A percentile compares a stretch with the other conserved stretches of the same genome.
Evolutionary conservation across 2,113 vertebrate species (phyloP).

Genomic region (Dicentrarchus labrax): DNA sequence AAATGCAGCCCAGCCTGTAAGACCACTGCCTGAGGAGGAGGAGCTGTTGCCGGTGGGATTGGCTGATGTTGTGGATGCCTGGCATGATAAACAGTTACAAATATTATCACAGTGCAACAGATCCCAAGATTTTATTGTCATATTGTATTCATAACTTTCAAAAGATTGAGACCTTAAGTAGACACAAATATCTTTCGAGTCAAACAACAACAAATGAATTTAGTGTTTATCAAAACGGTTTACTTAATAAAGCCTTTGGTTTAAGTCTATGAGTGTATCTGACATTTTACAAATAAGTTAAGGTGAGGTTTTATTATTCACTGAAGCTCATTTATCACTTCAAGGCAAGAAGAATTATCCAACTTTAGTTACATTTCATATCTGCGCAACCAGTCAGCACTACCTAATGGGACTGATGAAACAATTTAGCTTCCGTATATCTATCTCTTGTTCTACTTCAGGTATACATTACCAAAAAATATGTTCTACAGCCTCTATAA

Average conservation of each 20-base stretch:
- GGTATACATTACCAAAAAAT: neutral
- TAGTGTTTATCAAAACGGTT: neutral
- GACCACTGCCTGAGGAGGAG: slow-evolving; percentile 90
- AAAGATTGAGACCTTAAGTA: neutral
- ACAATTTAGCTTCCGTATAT: neutral
- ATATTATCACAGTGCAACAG: neutral
- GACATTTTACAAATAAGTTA: neutral
- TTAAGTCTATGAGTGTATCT: neutral
- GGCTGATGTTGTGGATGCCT: slow-evolving; percentile 89
- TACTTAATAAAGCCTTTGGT: neutral
- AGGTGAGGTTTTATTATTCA: neutral
- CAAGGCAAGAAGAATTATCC: neutral
- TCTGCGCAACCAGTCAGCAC: neutral
- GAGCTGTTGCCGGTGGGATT: slow-evolving; percentile 87
- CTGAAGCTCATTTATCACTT: neutral
- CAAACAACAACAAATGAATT: neutral
- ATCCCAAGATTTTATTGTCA: too few relatives aligned
- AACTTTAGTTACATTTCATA: neutral
- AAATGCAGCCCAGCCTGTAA: slow-evolving; percentile 98
- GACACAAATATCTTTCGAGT: neutral
- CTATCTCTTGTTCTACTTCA: neutral
- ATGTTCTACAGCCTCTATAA: neutral
- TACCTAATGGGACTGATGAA: neutral
- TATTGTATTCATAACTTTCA: too few relatives aligned
- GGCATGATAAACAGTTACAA: neutral